Percentiles rank a stretch among this genome's conserved stretches.
These are phyloP conservation scores for Zosterops hypoxanthus DNA, from an alignment of 2,113 vertebrate species.

Conservation along the genomic window DNA sequence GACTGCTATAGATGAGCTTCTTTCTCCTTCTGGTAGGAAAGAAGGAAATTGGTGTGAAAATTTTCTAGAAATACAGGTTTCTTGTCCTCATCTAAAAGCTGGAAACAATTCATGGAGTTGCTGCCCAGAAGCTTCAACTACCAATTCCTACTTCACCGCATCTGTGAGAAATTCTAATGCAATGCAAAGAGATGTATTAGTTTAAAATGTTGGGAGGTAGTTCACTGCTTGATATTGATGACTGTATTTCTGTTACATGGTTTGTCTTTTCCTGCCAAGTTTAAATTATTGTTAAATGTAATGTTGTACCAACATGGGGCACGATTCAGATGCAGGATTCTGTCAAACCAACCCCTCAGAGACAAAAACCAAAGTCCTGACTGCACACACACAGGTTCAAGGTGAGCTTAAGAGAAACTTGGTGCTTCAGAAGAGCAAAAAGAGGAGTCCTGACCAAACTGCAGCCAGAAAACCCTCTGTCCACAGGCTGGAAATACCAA, in stretches of 20 bases:
- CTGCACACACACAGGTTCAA: neutral
- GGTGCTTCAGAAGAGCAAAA: neutral
- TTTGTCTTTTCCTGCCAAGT: neutral
- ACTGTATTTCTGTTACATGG: neutral
- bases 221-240: neutral
- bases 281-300: neutral
- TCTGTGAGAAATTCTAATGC: neutral
- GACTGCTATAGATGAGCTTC: neutral
- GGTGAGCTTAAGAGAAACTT: neutral
- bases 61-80: neutral
- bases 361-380: neutral
- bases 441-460: neutral
- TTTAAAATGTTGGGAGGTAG: neutral
- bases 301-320: neutral
- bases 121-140: neutral
- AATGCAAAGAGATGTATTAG: neutral
- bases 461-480: neutral
- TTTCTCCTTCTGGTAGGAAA: neutral
- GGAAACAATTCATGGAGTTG: neutral
- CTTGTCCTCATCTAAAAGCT: neutral
- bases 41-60: neutral
- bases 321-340: too few species aligned
- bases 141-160: neutral
- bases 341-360: neutral
- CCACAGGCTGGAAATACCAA: neutral